These are phyloP conservation scores for Harlomillsia oculata DNA, from an alignment of 1,140 invertebrate genomes.

Conservation along the genomic window DNA sequence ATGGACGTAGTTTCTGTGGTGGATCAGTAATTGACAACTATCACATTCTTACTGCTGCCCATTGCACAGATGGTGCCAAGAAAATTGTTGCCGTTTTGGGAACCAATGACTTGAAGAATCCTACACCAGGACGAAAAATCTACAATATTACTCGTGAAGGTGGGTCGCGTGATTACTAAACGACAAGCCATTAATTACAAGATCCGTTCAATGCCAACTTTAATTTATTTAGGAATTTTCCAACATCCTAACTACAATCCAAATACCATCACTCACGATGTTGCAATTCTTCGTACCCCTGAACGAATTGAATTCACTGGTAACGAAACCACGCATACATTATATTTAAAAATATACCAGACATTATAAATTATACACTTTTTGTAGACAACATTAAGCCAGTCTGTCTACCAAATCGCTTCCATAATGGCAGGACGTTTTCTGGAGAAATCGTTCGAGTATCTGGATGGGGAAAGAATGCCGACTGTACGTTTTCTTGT, in stretches of 20 bases:
- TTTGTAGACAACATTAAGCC: constrained; percentile 29
- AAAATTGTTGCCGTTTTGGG: constrained; percentile 28
- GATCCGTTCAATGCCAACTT: too few relatives aligned
- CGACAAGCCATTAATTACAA: too few relatives aligned
- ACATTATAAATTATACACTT: neutral
- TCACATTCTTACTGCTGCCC: constrained; percentile 28
- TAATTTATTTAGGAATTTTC: too few relatives aligned
- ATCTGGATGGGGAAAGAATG: constrained; percentile 31
- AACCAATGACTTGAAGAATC: constrained; percentile 28
- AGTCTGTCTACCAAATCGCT: constrained; percentile 33
- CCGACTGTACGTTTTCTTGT: constrained; percentile 21
- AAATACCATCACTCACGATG: constrained; percentile 32
- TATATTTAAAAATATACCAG: neutral
- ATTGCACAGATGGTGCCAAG: constrained; percentile 34
- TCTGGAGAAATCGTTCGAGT: constrained; percentile 27
- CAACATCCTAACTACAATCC: constrained; percentile 34
- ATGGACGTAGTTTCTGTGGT: constrained; percentile 31
- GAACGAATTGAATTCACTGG: constrained; percentile 27
- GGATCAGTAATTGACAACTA: constrained; percentile 24
- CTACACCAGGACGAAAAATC: constrained; percentile 8
- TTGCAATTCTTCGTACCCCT: constrained; percentile 28
- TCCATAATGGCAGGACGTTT: constrained; percentile 17
- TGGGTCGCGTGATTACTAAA: too few relatives aligned
- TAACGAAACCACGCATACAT: constrained; percentile 8
- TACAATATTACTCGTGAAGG: constrained; percentile 21